Conservation (phyloP, 1,140 invertebrate species). For the Amyelois transitella region DNA sequence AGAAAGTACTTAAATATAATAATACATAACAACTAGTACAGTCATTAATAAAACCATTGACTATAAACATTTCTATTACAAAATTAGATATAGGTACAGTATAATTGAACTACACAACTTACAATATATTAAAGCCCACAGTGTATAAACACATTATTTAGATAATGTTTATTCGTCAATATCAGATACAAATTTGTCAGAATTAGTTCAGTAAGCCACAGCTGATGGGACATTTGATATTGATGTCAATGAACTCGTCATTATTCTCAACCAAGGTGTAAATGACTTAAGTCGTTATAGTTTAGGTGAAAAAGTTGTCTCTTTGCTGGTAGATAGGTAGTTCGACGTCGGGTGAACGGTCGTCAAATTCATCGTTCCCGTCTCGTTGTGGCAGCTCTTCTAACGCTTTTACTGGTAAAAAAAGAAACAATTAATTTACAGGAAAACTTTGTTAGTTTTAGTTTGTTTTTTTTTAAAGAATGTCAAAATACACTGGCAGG, state of each 20-base stretch:
- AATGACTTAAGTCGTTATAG: not conserved
- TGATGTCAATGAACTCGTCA: not conserved
- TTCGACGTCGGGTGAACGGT: slow-evolving; percentile 76
- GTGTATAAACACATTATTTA: slow-evolving; percentile 6
- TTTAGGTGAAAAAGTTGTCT: slow-evolving; percentile 87
- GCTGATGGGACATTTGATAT: not conserved
- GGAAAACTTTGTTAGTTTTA: no score
- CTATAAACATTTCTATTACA: not conserved
- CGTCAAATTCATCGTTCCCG: slow-evolving; percentile 76
- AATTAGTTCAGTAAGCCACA: slow-evolving; percentile 7
- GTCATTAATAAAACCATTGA: not conserved
- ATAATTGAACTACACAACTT: slow-evolving; percentile 27
- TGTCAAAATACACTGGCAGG: no score
- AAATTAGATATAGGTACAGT: slow-evolving; percentile 1
- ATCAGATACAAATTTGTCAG: not conserved
- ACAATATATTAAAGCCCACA: slow-evolving; percentile 23
- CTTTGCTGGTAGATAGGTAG: slow-evolving; percentile 89
- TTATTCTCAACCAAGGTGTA: not conserved
- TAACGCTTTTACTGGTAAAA: slow-evolving; percentile 81
- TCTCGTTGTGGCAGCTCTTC: slow-evolving; percentile 77
- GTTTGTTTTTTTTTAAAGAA: no score
- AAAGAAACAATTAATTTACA: slow-evolving; percentile 8
- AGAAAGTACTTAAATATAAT: not conserved
- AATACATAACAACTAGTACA: not conserved
- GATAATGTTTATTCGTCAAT: not conserved